Base-by-base conservation (phyloP, 2,888 invertebrate genomes). In the Hoplodrina blanda region DNA sequence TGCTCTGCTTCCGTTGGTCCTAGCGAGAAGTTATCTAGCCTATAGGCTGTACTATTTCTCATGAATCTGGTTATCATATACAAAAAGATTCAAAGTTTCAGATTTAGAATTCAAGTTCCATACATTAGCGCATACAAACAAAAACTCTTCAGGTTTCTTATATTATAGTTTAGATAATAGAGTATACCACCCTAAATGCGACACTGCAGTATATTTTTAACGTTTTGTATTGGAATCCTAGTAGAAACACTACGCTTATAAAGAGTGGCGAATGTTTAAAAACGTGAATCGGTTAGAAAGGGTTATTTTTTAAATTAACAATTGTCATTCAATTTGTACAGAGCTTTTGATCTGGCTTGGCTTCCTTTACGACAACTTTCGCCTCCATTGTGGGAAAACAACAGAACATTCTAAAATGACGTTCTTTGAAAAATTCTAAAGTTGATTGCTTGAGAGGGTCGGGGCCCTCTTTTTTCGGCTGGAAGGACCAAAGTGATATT, bases 241-340 rank as follows among this genome's bases (percentile, higher is more conserved):
- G 10, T 2, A 33, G 37, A 17, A 13, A 25, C 62, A 55, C 50
- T 20, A 52, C 7, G 25, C 2, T 72, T 50, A 2, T 19, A 33
- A 55, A 13, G 1, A 25, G 15, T 37, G 19, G 10, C n/a, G 17
- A 72, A 44, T 20, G 33, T 10, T 44, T 4, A 7, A 50, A 0
- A 44, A 41, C 10, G 44, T 20, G 15, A n/a, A n/a, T 6, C 13
- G 17, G 0, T 19, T 0, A 13, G 11, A 41, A 41, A 41, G 41
- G 41, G 41, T 41, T 8, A 41, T 55, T 74, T 60, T n/a, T 64
- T 30, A 49, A 73, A 65, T 52, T n/a, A 49, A 54, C 20, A 37
- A 50, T 56, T 11, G 25, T 60, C 15, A 25, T 6, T 46, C 33
- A 46, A 60, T 56, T 30, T 8, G 54, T 33, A 2, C 11, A 13